Base-by-base conservation (phyloP, 1,140 invertebrate species). In the Leguminivora glycinivorella region DNA sequence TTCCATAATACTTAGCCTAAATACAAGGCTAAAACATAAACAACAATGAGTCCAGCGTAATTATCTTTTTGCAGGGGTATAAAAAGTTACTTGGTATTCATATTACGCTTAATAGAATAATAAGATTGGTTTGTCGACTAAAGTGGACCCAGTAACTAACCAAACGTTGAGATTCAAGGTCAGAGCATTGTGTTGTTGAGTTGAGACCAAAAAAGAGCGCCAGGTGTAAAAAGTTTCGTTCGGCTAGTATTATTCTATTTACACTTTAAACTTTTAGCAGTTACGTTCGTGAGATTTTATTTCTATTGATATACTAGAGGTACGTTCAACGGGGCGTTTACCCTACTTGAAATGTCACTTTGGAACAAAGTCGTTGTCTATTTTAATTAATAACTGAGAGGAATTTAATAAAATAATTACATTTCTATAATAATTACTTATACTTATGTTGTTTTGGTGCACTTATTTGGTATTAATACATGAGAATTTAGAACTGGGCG, bases 151-250 rank as follows among this genome's bases (percentile, higher is more conserved):
- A 19, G 47, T 52, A 22, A 52, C 47, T 22, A 52, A 52, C 19
- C 12, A 52, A 52, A 17, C 58, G 25, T 63, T 29, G 58, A 63
- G n/a, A 63, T n/a, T 10, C 58, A 63, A 63, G 58, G 58, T 63
- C 58, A 63, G 58, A 12, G 1, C 26, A 63, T 63, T 63, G 58
- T 63, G 58, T 52, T 19, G 7, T 9, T 22, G 47, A 52, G 7
- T 9, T 22, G 47, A 52, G 47, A 52, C 47, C 25, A 31, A 63
- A 63, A 34, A 63, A 63, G 58, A 63, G n/a, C 58, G 26, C 58
- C 58, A 63, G 58, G 58, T 63, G 58, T 29, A 63, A 63, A 63
- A 34, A 63, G 47, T 22, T 52, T 52, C 43, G 43, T 47, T 47
- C 19, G 19, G 47, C 43, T 22, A n/a, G 22, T 52, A 52, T 6